A percentile compares a stretch with the other conserved stretches of the same genome.
Conservation (phyloP, 2,113 vertebrate genomes). For the Poecilia latipinna region DNA sequence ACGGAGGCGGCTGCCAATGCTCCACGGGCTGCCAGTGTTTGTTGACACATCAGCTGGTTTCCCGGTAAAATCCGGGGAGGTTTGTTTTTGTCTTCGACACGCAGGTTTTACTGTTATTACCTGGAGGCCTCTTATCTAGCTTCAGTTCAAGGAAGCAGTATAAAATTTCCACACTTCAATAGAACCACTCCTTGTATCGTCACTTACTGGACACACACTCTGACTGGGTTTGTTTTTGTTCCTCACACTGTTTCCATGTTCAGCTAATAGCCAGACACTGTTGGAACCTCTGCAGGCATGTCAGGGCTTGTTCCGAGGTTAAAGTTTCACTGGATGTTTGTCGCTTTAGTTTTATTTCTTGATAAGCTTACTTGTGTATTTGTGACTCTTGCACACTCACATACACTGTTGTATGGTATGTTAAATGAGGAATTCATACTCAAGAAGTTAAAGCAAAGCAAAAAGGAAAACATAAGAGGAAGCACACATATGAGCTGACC, state of each 20-base stretch:
- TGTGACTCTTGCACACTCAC: conserved; percentile 22
- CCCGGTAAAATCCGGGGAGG: neutral
- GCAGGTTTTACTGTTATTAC: conserved; percentile 6
- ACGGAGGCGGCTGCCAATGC: conserved; percentile 8
- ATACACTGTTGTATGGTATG: neutral
- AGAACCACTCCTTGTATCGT: neutral
- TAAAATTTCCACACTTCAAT: conserved; percentile 17
- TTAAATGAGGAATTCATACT: neutral
- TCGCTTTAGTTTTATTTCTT: conserved; percentile 4
- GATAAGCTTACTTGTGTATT: no score
- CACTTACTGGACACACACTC: neutral
- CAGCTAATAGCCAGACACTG: neutral
- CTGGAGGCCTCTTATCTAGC: neutral
- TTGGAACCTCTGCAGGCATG: conserved; percentile 16
- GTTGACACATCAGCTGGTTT: conserved; percentile 30
- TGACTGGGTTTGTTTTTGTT: neutral
- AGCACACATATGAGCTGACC: conserved; percentile 7
- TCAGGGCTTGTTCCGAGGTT: conserved; percentile 12
- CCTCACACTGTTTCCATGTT: neutral
- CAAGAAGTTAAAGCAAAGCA: conserved; percentile 10
- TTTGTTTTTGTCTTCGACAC: conserved; percentile 3
- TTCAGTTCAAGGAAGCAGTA: conserved; percentile 9
- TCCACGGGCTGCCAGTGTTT: conserved; percentile 23
- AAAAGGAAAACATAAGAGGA: conserved; percentile 16
- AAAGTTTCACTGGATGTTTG: conserved; percentile 11